These are phyloP conservation scores for Oreochromis aureus DNA, from an alignment of 2,113 vertebrate species.

Conservation along the genomic window DNA sequence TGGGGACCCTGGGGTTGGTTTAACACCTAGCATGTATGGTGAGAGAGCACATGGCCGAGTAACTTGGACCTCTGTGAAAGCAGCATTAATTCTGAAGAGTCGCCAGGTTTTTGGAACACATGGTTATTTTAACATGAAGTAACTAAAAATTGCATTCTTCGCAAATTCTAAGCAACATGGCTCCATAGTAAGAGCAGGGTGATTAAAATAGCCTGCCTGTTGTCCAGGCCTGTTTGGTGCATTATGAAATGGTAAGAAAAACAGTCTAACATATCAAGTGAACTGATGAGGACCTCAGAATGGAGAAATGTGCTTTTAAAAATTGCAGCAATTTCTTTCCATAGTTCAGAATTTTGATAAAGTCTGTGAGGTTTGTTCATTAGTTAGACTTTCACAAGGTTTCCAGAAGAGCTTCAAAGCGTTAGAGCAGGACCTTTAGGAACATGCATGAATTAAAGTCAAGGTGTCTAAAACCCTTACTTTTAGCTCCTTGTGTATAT, in stretches of 20 bases:
- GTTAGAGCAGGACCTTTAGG: not conserved
- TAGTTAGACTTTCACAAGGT: not conserved
- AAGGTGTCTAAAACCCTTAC: not conserved
- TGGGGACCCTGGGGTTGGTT: not conserved
- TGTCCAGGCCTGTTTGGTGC: not conserved
- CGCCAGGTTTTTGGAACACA: not conserved
- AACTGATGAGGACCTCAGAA: not conserved
- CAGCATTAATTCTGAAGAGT: not conserved
- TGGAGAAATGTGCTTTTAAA: not conserved
- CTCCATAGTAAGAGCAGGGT: not conserved
- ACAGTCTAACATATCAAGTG: not conserved
- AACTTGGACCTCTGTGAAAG: not conserved
- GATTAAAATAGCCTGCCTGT: not conserved
- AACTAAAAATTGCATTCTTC: accelerated
- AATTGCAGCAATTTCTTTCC: not conserved
- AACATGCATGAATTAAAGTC: not conserved
- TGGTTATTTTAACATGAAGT: not conserved
- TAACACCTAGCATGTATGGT: not conserved
- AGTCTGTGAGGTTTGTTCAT: not conserved
- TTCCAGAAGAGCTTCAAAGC: not conserved
- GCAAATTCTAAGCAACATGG: not conserved
- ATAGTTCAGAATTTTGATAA: not conserved
- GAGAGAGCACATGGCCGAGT: not conserved
- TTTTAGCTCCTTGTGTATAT: not conserved
- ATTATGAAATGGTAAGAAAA: not conserved